phyloP scores from a whole-genome alignment of 2,888 invertebrate genomes.

The Deilephila porcellus region DNA sequence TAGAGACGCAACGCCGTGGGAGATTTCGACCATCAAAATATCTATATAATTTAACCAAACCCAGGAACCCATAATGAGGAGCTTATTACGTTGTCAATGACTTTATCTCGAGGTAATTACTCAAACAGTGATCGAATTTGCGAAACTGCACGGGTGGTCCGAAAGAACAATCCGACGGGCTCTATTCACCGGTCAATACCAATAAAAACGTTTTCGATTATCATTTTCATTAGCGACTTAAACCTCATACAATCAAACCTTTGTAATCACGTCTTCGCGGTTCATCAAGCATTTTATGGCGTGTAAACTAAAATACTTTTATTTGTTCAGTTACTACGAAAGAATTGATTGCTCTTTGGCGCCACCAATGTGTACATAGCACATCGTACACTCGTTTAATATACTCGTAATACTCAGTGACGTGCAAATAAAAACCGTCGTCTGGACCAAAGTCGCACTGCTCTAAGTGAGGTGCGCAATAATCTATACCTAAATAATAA shows the following conservation, averaged over 20 bases:
- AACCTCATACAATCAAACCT: conserved; percentile 53
- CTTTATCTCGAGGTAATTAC: conserved; percentile 56
- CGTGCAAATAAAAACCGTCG: conserved; percentile 21
- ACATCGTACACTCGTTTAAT: conserved; percentile 21
- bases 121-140: conserved; percentile 43
- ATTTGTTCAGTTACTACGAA: conserved; percentile 56
- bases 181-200: conserved; percentile 44
- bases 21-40: conserved; percentile 78
- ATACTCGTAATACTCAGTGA: conserved; percentile 26
- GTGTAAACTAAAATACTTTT: conserved; percentile 53
- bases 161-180: conserved; percentile 47
- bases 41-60: conserved; percentile 78
- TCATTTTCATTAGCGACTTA: conserved; percentile 51
- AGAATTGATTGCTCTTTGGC: conserved; percentile 61
- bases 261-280: conserved; percentile 54
- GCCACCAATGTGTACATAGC: conserved; percentile 53
- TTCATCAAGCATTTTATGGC: conserved; percentile 60
- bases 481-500: conserved; percentile 54
- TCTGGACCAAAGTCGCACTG: background rate
- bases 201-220: conserved; percentile 46
- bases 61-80: conserved; percentile 76
- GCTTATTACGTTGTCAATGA: conserved; percentile 70
- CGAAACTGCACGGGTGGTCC: conserved; percentile 71
- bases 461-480: conserved; percentile 49
- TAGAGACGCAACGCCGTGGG: conserved; percentile 84